Evolutionary conservation across 2,113 vertebrate genomes (phyloP).

Genomic region (Percina caprodes): DNA sequence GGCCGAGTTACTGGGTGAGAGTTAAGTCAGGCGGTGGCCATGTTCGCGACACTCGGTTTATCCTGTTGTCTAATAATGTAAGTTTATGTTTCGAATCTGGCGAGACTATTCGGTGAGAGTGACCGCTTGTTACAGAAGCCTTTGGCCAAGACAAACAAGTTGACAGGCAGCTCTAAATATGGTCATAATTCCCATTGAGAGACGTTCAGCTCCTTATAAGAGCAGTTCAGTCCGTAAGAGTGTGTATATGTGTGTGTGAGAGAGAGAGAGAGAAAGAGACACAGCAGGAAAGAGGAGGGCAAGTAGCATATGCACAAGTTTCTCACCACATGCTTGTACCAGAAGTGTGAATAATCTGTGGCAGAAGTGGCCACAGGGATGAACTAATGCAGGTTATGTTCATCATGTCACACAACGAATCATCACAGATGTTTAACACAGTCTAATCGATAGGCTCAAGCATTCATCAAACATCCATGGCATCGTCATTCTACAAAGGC

Average conservation of each 20-base stretch:
- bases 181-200: conserved; percentile 83
- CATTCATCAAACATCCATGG: not conserved
- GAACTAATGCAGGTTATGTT: conserved; percentile 19
- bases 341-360: conserved; percentile 75
- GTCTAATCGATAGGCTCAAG: not conserved
- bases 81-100: conserved; percentile 61
- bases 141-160: conserved; percentile 80
- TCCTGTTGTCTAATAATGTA: conserved; percentile 50
- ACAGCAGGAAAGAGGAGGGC: conserved; percentile 44
- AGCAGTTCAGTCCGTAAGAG: conserved; percentile 72
- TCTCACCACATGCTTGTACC: conserved; percentile 69
- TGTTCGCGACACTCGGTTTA: conserved; percentile 65
- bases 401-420: not conserved
- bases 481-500: not conserved
- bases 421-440: not conserved
- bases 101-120: conserved; percentile 44
- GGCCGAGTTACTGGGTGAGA: conserved; percentile 39
- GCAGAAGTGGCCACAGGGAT: conserved; percentile 40
- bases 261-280: conserved; percentile 36
- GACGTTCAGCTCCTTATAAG: conserved; percentile 86
- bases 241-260: conserved; percentile 31
- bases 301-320: conserved; percentile 48
- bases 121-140: conserved; percentile 63
- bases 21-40: conserved; percentile 56
- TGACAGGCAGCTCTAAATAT: conserved; percentile 84